phyloP scores from a whole-genome alignment of 2,113 vertebrate species.

The Malurus cyaneus region DNA sequence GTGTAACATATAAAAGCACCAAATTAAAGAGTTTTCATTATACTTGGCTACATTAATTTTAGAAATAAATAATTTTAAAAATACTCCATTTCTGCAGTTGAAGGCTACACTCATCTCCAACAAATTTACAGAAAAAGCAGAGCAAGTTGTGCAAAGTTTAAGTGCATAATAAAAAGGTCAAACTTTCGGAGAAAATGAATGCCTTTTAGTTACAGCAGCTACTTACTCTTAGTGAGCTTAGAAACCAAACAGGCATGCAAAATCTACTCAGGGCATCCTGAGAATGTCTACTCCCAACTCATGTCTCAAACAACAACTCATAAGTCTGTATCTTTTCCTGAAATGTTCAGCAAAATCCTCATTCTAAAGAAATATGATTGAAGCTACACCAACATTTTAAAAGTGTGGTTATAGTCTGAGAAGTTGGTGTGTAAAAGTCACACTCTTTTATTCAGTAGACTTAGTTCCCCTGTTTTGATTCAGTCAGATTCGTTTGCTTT shows the following conservation, averaged over 20 bases:
- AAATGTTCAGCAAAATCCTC: background rate
- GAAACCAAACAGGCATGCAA: background rate
- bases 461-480: constrained; percentile 14
- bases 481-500: background rate
- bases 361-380: constrained; percentile 4
- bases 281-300: background rate
- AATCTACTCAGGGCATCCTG: background rate
- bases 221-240: background rate
- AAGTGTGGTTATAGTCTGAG: constrained; percentile 37
- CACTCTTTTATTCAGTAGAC: constrained; percentile 47
- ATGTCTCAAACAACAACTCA: background rate
- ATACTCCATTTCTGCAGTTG: background rate
- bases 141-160: background rate
- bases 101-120: background rate
- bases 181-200: background rate
- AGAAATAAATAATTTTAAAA: background rate
- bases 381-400: constrained; percentile 7
- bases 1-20: background rate
- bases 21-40: background rate
- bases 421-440: constrained; percentile 48
- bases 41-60: background rate
- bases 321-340: background rate
- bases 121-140: background rate
- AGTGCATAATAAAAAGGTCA: background rate
- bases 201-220: background rate